Evolutionary conservation across 1,140 invertebrate genomes (phyloP).

Genomic region (Anadara kagoshimensis): DNA sequence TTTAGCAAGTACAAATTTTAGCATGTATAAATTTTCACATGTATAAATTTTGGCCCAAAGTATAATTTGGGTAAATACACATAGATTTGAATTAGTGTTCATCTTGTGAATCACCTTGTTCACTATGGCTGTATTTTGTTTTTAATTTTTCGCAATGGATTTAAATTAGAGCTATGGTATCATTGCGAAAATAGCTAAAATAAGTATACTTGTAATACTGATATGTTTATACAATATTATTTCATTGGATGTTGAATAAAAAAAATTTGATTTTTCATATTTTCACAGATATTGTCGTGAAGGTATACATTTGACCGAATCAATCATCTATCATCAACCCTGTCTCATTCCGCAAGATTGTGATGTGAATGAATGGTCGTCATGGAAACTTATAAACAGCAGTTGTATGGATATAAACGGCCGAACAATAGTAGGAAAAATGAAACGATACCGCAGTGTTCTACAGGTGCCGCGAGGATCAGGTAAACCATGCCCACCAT

Average conservation of each 20-base stretch:
- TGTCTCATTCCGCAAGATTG: constrained; percentile 54
- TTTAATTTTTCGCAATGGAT: neutral
- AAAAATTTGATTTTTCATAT: neutral
- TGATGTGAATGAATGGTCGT: constrained; percentile 43
- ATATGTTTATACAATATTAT: neutral
- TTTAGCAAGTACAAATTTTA: no score
- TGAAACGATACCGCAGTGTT: constrained; percentile 10
- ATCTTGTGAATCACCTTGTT: no score
- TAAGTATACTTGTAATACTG: neutral
- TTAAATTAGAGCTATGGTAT: neutral
- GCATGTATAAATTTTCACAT: no score
- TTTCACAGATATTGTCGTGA: neutral
- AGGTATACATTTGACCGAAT: neutral
- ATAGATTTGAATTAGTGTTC: no score
- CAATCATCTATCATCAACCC: constrained; percentile 37
- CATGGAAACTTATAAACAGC: constrained; percentile 34
- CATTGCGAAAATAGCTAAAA: no score
- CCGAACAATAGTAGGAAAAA: constrained; percentile 4
- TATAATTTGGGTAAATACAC: no score
- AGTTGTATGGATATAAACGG: constrained; percentile 38
- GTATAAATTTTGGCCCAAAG: no score
- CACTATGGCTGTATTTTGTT: no score
- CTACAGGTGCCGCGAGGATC: constrained; percentile 10
- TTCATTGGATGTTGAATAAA: neutral
- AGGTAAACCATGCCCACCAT: constrained; percentile 8